Base-by-base conservation (phyloP, 2,797 vertebrate genomes). In the Pachyuromys duprasi region DNA sequence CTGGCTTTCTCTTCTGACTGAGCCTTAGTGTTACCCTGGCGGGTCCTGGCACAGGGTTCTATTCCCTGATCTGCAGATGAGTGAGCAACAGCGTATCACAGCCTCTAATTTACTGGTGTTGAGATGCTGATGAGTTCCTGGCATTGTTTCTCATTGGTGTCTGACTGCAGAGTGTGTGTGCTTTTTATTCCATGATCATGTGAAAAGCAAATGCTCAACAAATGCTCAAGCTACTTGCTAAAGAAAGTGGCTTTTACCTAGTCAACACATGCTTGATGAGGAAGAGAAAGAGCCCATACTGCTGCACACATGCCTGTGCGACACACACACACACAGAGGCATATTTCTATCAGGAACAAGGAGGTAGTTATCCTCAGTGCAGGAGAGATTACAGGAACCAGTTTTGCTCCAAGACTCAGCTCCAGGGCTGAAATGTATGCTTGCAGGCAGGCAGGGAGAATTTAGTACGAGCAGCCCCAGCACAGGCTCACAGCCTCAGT, bases 71-170 rank as follows among this genome's bases (percentile, higher is more conserved):
- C 60, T 95, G 31, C 0, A 96, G 94, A 28, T 96, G 96, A 98
- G 97, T 95, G 83, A 86, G 5, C 55, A 49, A 49, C 49, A 49
- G 49, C 13, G 93, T 53, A 79, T 84, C 87, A 55, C 4, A 81
- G 92, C 42, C 92, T 79, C 60, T 76, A 93, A 98, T 98, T 97
- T 79, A 95, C 94, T 94, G 17, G 82, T 91, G 95, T 92, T 69
- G 93, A 96, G 96, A 94, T 86, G 79, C 74, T 92, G 97, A 96
- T 92, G 96, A 97, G 96, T 96, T 97, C 97, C 75, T 1, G 96
- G 95, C 87, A 96, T 97, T 94, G 96, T 89, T 97, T 94, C 98
- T 98, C 98, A 93, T 98, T 98, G 97, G 98, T 97, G 98, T 98
- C 98, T 98, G 67, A 98, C 87, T 92, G 93, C 92, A 97, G 97